Evolutionary conservation across 2,888 invertebrate species (phyloP).

Genomic region (Polia nebulosa): DNA sequence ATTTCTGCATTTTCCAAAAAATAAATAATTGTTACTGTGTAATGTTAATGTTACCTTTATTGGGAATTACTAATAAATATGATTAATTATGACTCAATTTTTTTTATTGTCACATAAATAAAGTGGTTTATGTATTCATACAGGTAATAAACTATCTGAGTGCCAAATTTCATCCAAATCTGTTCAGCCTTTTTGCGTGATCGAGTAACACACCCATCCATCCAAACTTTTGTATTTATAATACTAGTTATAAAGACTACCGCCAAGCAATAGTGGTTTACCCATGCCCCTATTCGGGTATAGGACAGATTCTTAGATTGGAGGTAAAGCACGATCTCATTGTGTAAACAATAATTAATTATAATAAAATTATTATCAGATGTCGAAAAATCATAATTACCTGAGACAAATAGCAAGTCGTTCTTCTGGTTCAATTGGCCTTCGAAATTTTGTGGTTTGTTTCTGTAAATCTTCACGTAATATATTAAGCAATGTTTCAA

Average conservation of each 20-base stretch:
- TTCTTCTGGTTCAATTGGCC: background rate
- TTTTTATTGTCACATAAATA: no score
- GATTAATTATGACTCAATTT: no score
- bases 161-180: conserved; percentile 10
- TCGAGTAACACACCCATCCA: no score
- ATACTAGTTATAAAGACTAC: conserved; percentile 21
- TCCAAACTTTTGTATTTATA: no score
- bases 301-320: conserved; percentile 34
- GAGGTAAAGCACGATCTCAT: conserved; percentile 35
- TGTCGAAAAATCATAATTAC: conserved; percentile 33
- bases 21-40: conserved; percentile 22
- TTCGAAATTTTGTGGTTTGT: no score
- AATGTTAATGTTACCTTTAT: conserved; percentile 30
- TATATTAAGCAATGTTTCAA: background rate
- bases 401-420: conserved; percentile 40
- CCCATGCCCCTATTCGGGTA: conserved; percentile 32
- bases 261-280: conserved; percentile 46
- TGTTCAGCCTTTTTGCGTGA: no score
- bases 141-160: conserved; percentile 30
- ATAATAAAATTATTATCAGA: background rate
- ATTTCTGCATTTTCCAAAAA: conserved; percentile 29
- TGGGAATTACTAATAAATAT: no score
- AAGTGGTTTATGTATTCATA: background rate
- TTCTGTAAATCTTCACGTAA: no score
- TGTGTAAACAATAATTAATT: no score